Evolutionary conservation across 2,797 vertebrate species (phyloP), one percentile per base, ranked within the genome.

Genomic region (Tangara arthus): DNA sequence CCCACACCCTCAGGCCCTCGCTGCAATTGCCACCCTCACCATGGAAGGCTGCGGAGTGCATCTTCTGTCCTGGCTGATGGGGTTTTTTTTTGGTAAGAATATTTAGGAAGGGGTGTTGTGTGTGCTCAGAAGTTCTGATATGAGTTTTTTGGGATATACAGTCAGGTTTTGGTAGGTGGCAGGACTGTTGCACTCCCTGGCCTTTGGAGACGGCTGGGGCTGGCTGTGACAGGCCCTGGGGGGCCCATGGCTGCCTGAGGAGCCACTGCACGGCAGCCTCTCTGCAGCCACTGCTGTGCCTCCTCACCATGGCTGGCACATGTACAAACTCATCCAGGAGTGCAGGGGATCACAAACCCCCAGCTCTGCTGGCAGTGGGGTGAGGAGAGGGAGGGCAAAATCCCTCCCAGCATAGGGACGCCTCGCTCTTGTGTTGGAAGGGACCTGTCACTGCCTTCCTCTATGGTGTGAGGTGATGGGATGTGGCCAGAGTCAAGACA

Each of bases 21-120:
- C 20, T 1, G 1, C 6, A 0, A 15, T 18, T 47, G 6, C 2
- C 0, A 5, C 2, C 14, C 15, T 19, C 0, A 0, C 64, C 44
- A 16, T 1, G 41, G 60, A 73, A 44, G 12, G 12, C 27, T 8
- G 3, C 0, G 0, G n/a, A 41, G 10, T 0, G 0, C 24, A 18
- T 42, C n/a, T 71, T 46, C n/a, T 17, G 3, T 39, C 19, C 50
- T 32, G 34, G 11, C 34, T 83, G 27, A 21, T 0, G 1, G 1
- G 0, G 1, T 12, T 6, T 73, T 53, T 53, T 41, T 28, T 0
- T 0, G 2, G 39, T 35, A 28, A 87, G 44, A 69, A 15, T 11
- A 10, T 72, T 65, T 39, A 28, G 27, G 44, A 69, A 87, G 18
- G 15, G 4, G 4, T 85, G 6, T 7, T 61, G 17, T 23, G 20